phyloP scores from a whole-genome alignment of 2,113 vertebrate genomes.

The Corynorhinus townsendii region DNA sequence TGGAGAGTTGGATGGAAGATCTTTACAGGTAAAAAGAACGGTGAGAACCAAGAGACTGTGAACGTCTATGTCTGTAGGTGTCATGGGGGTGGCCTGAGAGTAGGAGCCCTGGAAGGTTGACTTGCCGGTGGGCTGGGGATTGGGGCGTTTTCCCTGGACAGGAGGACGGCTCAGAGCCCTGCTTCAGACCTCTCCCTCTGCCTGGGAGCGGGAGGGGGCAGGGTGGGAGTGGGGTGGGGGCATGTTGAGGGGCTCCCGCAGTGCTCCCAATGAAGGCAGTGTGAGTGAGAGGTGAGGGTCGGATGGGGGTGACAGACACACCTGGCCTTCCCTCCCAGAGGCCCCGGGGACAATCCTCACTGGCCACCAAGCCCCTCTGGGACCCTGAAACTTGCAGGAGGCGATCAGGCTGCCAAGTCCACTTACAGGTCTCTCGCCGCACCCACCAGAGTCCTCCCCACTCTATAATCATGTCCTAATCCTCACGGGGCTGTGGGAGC shows the following conservation, averaged over 20 bases:
- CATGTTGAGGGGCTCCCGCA: accelerated
- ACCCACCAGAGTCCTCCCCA: neutral
- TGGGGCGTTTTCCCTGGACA: neutral
- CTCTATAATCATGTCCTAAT: slow-evolving; percentile 63
- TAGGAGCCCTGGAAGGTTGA: neutral
- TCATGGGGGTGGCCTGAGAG: neutral
- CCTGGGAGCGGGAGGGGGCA: no score
- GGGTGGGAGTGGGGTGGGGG: neutral
- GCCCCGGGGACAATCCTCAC: neutral
- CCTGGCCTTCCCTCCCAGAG: neutral
- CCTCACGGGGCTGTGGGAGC: slow-evolving; percentile 51
- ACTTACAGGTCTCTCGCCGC: slow-evolving; percentile 11
- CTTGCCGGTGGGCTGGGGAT: accelerated
- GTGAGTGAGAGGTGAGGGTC: accelerated
- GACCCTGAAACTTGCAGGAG: neutral
- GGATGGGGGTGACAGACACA: no score
- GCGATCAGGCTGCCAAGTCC: neutral
- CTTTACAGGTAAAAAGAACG: neutral
- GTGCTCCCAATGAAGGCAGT: neutral
- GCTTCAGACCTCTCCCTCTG: neutral
- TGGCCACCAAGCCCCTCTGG: neutral
- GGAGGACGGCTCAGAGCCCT: neutral
- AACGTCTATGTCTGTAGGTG: accelerated
- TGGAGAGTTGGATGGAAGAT: neutral
- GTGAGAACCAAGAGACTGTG: neutral